Evolutionary conservation across 2,888 invertebrate genomes (phyloP).

Genomic region (Neelides folsomi): DNA sequence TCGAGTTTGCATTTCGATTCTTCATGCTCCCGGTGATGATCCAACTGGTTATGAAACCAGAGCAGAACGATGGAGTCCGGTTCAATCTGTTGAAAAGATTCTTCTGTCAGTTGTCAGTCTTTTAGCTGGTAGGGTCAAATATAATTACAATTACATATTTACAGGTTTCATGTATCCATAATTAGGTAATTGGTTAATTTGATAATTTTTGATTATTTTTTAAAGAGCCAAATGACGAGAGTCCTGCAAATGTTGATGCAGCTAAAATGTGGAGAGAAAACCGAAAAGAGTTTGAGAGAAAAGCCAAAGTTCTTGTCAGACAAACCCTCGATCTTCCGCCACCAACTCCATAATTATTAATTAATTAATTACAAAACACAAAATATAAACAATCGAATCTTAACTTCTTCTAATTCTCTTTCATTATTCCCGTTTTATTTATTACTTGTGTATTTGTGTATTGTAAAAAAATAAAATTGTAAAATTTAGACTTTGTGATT

Average conservation of each 20-base stretch:
- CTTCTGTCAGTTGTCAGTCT: conserved; percentile 95
- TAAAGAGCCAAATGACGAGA: conserved; percentile 94
- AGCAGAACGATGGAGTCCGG: conserved; percentile 97
- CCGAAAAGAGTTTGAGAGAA: conserved; percentile 77
- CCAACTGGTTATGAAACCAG: conserved; percentile 99
- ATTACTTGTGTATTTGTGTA: too few relatives aligned
- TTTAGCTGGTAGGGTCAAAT: conserved; percentile 64
- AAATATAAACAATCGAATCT: too few relatives aligned
- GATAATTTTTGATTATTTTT: too few relatives aligned
- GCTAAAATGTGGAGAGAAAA: conserved; percentile 99
- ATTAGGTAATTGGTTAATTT: too few relatives aligned
- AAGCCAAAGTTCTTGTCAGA: conserved; percentile 79
- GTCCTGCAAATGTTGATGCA: conserved; percentile 97
- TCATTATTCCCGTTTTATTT: too few relatives aligned
- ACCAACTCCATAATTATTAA: conserved; percentile 2
- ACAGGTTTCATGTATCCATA: too few relatives aligned
- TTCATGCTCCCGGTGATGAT: conserved; percentile 98
- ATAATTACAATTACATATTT: too few relatives aligned
- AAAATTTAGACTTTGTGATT: too few relatives aligned
- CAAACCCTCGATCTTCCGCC: conserved; percentile 67
- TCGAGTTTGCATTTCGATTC: conserved; percentile 93
- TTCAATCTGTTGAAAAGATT: conserved; percentile 98
- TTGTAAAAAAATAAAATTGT: too few relatives aligned
- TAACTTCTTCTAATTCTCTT: too few relatives aligned
- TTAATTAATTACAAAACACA: too few relatives aligned